These are phyloP conservation scores for Tonatia bakeri DNA, from an alignment of 2,113 vertebrate species.

Conservation along the genomic window DNA sequence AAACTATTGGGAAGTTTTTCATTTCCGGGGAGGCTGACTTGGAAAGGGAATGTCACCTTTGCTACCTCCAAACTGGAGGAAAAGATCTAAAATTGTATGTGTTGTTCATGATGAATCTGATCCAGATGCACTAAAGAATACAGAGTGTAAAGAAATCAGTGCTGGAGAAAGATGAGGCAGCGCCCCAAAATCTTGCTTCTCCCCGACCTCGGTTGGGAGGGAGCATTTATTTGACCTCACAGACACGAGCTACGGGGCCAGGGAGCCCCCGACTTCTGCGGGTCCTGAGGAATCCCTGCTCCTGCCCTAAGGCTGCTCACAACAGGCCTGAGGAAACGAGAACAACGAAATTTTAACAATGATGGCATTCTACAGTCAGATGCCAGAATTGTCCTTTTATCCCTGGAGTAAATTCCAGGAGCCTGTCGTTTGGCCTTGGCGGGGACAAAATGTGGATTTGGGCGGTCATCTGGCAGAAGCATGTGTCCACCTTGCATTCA, in stretches of 20 bases:
- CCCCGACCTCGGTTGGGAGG: neutral
- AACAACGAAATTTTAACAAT: neutral
- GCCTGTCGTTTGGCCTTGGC: neutral
- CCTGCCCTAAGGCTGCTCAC: neutral
- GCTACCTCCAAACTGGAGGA: neutral
- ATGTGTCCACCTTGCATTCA: neutral
- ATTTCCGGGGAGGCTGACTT: neutral
- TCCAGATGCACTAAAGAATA: neutral
- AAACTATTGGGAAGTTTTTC: slow-evolving; percentile 20
- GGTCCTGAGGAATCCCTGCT: neutral
- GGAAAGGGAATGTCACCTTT: slow-evolving; percentile 6
- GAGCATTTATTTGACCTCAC: neutral
- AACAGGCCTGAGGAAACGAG: neutral
- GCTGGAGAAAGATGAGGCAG: neutral
- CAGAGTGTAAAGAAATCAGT: neutral
- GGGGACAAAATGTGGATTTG: neutral
- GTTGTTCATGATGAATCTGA: neutral
- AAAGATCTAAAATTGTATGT: neutral
- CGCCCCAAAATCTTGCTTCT: neutral
- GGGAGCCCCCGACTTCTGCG: neutral
- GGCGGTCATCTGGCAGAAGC: neutral
- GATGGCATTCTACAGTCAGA: neutral
- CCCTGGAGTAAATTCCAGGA: neutral
- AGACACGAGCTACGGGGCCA: neutral
- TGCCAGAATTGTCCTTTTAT: neutral